A percentile compares a stretch with the other conserved stretches of the same genome.
phyloP scores from a whole-genome alignment of 2,888 invertebrate species.

The Scaptomyza cyrtandrae region DNA sequence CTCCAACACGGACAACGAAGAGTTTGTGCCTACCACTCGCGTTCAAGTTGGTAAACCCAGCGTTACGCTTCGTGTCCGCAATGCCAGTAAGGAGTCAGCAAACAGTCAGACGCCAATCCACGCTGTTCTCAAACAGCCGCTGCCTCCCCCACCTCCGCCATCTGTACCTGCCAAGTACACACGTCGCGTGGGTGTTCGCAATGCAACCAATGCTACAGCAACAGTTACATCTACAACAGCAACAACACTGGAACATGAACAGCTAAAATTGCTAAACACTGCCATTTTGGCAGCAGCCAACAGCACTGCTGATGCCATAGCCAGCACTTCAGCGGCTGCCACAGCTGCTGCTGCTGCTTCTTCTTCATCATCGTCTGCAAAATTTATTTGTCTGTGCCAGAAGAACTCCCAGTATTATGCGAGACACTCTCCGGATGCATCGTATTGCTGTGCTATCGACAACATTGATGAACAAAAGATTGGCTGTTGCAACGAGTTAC shows the following conservation, averaged over 20 bases:
- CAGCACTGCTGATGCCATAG: slow-evolving; percentile 19
- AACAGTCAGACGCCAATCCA: slow-evolving; percentile 4
- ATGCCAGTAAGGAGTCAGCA: slow-evolving; percentile 43
- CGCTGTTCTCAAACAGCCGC: neutral
- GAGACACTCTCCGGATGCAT: slow-evolving; percentile 85
- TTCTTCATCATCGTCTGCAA: neutral
- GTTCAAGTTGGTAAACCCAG: slow-evolving; percentile 83
- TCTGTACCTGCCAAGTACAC: slow-evolving; percentile 33
- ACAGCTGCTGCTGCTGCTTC: slow-evolving; percentile 8
- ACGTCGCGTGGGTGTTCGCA: slow-evolving; percentile 32
- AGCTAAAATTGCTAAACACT: slow-evolving; percentile 55
- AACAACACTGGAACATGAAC: slow-evolving; percentile 46
- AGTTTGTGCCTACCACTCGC: slow-evolving; percentile 83
- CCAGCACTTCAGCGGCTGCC: slow-evolving; percentile 43
- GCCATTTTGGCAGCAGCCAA: slow-evolving; percentile 49
- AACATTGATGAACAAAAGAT: slow-evolving; percentile 90
- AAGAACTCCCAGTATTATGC: slow-evolving; percentile 86
- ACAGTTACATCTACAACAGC: slow-evolving; percentile 23
- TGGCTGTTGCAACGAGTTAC: slow-evolving; percentile 91
- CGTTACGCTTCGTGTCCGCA: slow-evolving; percentile 82
- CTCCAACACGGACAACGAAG: slow-evolving; percentile 83
- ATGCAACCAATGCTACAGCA: neutral
- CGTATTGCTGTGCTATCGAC: slow-evolving; percentile 90
- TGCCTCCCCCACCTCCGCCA: slow-evolving; percentile 3
- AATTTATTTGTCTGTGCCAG: slow-evolving; percentile 85